These are phyloP conservation scores for Oophaga pumilio DNA, from an alignment of 2,113 vertebrate species.

Conservation along the genomic window DNA sequence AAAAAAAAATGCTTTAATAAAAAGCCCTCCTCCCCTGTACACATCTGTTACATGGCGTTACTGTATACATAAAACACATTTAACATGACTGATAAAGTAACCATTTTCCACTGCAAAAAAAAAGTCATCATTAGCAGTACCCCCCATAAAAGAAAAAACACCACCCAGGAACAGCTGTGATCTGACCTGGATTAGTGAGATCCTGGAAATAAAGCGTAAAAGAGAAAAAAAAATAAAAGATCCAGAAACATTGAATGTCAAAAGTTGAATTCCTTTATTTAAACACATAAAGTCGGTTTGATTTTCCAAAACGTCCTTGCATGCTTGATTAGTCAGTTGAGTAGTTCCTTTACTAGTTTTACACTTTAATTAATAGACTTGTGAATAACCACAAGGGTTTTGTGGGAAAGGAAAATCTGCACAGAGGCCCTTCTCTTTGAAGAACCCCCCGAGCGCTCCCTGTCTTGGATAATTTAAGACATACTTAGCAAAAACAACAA, in stretches of 20 bases:
- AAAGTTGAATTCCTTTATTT: slow-evolving; percentile 58
- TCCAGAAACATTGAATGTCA: slow-evolving; percentile 56
- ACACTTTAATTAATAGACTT: slow-evolving; percentile 77
- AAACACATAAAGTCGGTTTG: slow-evolving; percentile 59
- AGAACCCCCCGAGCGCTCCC: slow-evolving; percentile 64
- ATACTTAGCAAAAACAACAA: slow-evolving; percentile 66
- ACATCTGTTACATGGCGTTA: slow-evolving; percentile 17
- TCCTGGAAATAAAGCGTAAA: slow-evolving; percentile 26
- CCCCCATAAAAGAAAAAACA: slow-evolving; percentile 43
- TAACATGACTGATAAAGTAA: slow-evolving; percentile 14
- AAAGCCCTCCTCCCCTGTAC: not conserved
- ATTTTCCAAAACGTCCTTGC: slow-evolving; percentile 63
- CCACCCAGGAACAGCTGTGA: slow-evolving; percentile 46
- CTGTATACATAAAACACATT: slow-evolving; percentile 34
- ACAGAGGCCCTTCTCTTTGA: slow-evolving; percentile 72
- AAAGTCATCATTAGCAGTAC: slow-evolving; percentile 23
- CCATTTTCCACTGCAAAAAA: slow-evolving; percentile 24
- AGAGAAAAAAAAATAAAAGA: not conserved
- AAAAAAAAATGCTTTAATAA: not conserved
- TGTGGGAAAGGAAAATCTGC: slow-evolving; percentile 70
- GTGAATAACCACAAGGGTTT: slow-evolving; percentile 73
- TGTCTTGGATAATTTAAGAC: slow-evolving; percentile 74
- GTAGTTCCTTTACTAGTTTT: slow-evolving; percentile 68
- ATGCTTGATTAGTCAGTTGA: slow-evolving; percentile 65
- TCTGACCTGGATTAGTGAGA: slow-evolving; percentile 41